A percentile compares a stretch with the other conserved stretches of the same genome.
Evolutionary conservation across 2,797 vertebrate species (phyloP).

Genomic region (Pampus argenteus): DNA sequence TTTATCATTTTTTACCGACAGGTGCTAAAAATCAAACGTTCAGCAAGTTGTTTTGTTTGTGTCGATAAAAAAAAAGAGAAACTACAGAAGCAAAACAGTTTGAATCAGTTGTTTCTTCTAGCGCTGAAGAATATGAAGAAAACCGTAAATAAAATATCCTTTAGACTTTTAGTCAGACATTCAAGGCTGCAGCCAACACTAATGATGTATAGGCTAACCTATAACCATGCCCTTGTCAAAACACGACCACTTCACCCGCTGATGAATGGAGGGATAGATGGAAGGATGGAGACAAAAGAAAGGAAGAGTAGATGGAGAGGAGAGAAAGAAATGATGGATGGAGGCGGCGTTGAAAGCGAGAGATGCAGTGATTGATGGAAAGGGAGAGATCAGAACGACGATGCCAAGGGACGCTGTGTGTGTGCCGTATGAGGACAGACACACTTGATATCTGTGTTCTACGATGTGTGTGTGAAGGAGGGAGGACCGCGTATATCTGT

Average conservation of each 20-base stretch:
- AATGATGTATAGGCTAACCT: constrained; percentile 63
- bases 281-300: constrained; percentile 57
- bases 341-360: constrained; percentile 35
- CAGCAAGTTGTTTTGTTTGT: no score
- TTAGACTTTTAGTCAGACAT: background rate
- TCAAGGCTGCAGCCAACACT: constrained; percentile 41
- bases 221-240: constrained; percentile 78
- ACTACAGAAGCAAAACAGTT: no score
- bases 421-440: constrained; percentile 1
- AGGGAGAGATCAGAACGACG: constrained; percentile 53
- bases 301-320: constrained; percentile 36
- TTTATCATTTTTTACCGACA: no score
- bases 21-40: no score
- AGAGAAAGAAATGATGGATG: constrained; percentile 72
- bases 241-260: constrained; percentile 53
- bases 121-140: no score
- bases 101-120: no score
- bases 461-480: constrained; percentile 6
- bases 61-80: no score
- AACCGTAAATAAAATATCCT: no score
- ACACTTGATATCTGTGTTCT: constrained; percentile 26
- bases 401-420: background rate
- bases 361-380: constrained; percentile 67
- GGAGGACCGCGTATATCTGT: background rate
- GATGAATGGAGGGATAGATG: constrained; percentile 67